Evolutionary conservation across 2,113 vertebrate species (phyloP), one percentile per base, ranked within the genome.

Genomic region (Hyla sarda): DNA sequence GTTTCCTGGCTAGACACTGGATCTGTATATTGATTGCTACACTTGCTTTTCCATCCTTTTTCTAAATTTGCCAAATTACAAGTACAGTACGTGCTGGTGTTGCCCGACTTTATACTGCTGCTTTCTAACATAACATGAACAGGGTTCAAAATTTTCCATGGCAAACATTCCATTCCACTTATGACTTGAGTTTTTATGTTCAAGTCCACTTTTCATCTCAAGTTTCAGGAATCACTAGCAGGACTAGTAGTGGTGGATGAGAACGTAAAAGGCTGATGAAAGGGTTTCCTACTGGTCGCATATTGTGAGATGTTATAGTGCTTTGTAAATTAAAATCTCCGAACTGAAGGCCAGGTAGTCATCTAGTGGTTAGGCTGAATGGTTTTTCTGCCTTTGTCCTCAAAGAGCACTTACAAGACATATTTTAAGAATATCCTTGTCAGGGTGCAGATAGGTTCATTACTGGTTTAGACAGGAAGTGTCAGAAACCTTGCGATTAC

Each of bases 21-120:
- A 58, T 78, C 92, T 92, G 91, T 93, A 90, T 92, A 93, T 90
- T 89, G 89, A 89, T 90, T 89, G 88, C 91, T 90, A 92, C 88
- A 93, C 92, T 94, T 94, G 94, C 95, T 96, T 95, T 93, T 92
- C 92, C 92, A 90, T 92, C 62, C 16, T 88, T 92, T 90, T 92
- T 90, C 91, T 91, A 89, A 89, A 88, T 92, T 92, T 87, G 89
- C 89, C 83, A 89, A 92, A 93, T 87, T 94, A 91, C 90, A 92
- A 92, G 92, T 92, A 88, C 92, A 89, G 92, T 92, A 88, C 92
- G 88, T 84, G 87, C 93, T 89, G 91, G 93, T 56, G 34, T 48
- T 71, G 74, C 60, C 79, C 65, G 89, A 88, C 82, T 88, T 91
- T 91, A 88, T 84, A 89, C 92, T 84, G 87, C 94, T 93, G 92